These are phyloP conservation scores for Pseudococcus viburni DNA, from an alignment of 2,888 invertebrate genomes.

Conservation along the genomic window DNA sequence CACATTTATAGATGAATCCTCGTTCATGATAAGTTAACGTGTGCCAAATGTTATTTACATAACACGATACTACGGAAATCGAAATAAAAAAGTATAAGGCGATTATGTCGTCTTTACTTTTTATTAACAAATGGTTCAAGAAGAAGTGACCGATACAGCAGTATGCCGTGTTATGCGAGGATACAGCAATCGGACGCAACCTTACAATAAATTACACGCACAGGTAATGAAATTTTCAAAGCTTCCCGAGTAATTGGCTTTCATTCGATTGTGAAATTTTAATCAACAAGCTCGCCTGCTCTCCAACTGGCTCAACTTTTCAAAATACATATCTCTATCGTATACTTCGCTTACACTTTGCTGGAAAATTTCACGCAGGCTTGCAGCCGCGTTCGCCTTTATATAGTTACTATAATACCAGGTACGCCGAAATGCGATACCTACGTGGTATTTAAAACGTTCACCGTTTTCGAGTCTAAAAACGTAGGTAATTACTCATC, in stretches of 20 bases:
- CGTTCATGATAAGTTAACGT: constrained; percentile 61
- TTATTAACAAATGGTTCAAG: constrained; percentile 66
- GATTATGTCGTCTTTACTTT: constrained; percentile 67
- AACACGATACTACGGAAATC: constrained; percentile 39
- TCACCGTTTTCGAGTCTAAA: neutral
- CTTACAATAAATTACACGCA: constrained; percentile 66
- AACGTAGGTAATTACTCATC: constrained; percentile 17
- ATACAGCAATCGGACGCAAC: constrained; percentile 65
- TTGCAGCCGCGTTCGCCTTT: neutral
- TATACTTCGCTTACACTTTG: constrained; percentile 25
- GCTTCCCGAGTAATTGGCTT: constrained; percentile 47
- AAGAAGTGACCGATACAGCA: constrained; percentile 66
- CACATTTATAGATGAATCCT: constrained; percentile 47
- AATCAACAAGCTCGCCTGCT: constrained; percentile 19
- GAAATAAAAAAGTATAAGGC: constrained; percentile 63
- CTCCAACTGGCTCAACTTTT: neutral
- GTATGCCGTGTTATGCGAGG: constrained; percentile 67
- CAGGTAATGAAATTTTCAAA: constrained; percentile 60
- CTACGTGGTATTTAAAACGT: constrained; percentile 19
- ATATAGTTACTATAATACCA: neutral
- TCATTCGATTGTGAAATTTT: constrained; percentile 48
- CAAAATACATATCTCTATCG: neutral
- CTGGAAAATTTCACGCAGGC: neutral
- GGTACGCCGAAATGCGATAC: neutral
- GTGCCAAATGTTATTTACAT: constrained; percentile 33